A percentile compares a stretch with the other conserved stretches of the same genome.
Evolutionary conservation across 2,113 vertebrate species (phyloP).

Genomic region (Neomonachus schauinslandi): DNA sequence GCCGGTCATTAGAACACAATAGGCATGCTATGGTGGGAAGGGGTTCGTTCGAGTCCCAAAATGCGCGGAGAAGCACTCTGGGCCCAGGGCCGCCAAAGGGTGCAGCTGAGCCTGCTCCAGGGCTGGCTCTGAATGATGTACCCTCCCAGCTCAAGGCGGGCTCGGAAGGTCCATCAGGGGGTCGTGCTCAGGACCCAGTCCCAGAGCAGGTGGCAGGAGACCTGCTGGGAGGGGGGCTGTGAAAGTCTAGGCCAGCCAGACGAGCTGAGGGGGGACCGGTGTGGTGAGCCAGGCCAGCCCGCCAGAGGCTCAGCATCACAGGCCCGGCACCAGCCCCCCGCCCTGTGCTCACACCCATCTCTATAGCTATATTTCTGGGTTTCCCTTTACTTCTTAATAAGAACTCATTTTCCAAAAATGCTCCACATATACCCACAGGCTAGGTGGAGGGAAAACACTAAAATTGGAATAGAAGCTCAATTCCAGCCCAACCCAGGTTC

Average conservation of each 20-base stretch:
- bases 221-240: neutral
- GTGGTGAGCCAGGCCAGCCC: neutral
- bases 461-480: neutral
- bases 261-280: too few relatives aligned
- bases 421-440: neutral
- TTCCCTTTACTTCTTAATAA: neutral
- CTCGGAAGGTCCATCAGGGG: neutral
- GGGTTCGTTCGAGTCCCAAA: accelerated
- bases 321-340: neutral
- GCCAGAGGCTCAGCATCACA: too few relatives aligned
- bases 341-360: neutral
- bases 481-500: neutral
- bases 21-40: neutral
- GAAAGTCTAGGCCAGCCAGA: neutral
- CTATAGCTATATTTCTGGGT: accelerated
- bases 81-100: neutral
- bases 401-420: neutral
- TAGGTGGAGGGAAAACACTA: neutral
- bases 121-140: neutral
- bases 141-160: neutral
- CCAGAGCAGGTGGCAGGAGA: neutral
- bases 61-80: neutral
- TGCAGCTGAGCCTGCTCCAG: too few relatives aligned
- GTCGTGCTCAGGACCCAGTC: too few relatives aligned
- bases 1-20: neutral